Conservation (phyloP, 2,113 vertebrate species). For the Saguinus imperator region DNA sequence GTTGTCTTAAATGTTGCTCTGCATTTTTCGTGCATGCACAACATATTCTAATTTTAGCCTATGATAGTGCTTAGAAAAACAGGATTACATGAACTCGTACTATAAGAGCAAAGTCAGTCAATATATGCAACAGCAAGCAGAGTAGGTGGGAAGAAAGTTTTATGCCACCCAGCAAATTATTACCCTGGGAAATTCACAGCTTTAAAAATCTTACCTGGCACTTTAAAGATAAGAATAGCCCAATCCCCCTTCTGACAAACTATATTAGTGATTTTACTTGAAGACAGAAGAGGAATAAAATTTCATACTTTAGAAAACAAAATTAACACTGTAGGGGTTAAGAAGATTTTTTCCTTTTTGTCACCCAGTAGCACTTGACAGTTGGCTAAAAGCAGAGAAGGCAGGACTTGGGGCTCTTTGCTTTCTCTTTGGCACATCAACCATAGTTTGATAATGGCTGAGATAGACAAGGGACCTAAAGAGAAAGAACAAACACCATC, state of each 20-base stretch:
- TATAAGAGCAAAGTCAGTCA: background rate
- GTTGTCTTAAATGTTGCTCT: background rate
- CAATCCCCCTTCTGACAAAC: slow-evolving; percentile 31
- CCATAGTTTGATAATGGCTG: background rate
- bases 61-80: background rate
- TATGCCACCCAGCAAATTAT: background rate
- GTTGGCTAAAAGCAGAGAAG: background rate
- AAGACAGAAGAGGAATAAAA: slow-evolving; percentile 52
- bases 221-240: slow-evolving; percentile 11
- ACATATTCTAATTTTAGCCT: background rate
- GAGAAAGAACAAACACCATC: accelerated
- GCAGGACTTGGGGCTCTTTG: background rate
- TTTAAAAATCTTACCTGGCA: background rate
- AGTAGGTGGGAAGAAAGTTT: background rate
- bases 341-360: background rate
- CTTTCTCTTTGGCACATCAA: background rate
- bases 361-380: background rate
- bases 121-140: background rate
- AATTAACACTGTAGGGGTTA: background rate
- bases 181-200: background rate
- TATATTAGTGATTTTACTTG: background rate
- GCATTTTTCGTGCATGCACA: background rate
- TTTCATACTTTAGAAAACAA: slow-evolving; percentile 18
- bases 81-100: background rate
- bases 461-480: background rate